Evolutionary conservation across 37 sponge, comb jelly and placozoan species (phyloP), one percentile per base, ranked within the genome.

Genomic region (Crambe crambe): DNA sequence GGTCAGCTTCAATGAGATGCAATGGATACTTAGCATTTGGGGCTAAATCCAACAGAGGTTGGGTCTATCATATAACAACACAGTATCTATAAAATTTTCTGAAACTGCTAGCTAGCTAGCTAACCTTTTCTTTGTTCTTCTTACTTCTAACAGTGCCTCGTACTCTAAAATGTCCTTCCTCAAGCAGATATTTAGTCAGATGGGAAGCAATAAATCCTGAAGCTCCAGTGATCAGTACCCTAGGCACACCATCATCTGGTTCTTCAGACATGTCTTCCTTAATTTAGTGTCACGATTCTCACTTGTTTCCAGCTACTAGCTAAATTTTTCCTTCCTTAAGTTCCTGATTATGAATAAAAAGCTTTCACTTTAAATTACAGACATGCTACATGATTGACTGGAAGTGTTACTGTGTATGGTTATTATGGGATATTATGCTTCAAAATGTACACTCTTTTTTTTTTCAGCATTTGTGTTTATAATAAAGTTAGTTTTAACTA

Each of bases 141-240:
- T 84, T 59, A 68, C 47, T 86, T 32, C 97, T 72, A 5, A 97
- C 92, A 23, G 97, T 89, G 39, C 97, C 95, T 25, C 92, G 88
- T 3, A 94, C 93, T 3, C 82, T 67, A 31, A 51, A 83, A 41
- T 69, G 68, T n/a, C 92, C 89, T 21, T 77, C 41, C 42, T 74
- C 70, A 1, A 92, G 75, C 30, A 97, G 92, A 51, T 80, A 80
- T 67, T 85, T 64, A 58, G 91, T 78, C 68, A 91, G 37, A 39
- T 91, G 92, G 8, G 90, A 68, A 12, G 95, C 95, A 22, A 97
- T 74, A 73, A 63, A 97, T 0, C 97, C 97, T 0, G 97, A 91
- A 18, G 92, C 95, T 5, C 97, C 97, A 23, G 95, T 97, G 37
- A 97, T 95, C 43, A 97, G 61, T 56, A 94, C 97, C 35, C 59